Percentiles rank a stretch among this genome's conserved stretches.
Evolutionary conservation across 2,113 vertebrate species (phyloP).

Genomic region (Copsychus sechellarum): DNA sequence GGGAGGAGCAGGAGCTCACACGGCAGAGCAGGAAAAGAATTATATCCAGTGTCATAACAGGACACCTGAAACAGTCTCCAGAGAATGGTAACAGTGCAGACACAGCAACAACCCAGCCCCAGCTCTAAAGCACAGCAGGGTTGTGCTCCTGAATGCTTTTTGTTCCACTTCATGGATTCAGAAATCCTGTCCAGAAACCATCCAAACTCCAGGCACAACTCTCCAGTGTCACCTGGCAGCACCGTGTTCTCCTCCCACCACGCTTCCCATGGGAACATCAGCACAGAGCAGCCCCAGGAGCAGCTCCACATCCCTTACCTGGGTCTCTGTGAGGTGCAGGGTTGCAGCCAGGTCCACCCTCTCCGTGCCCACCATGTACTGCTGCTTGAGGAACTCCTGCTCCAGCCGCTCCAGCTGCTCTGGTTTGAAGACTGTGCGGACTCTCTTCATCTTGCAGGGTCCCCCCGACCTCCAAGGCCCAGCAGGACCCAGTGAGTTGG

Average conservation of each 20-base stretch:
- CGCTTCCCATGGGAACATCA: accelerated
- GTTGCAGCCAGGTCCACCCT: constrained; percentile 75
- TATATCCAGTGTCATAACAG: not conserved
- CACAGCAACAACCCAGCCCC: not conserved
- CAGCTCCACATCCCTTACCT: constrained; percentile 49
- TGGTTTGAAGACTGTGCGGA: constrained; percentile 76
- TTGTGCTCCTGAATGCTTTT: not conserved
- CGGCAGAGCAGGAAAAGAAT: not conserved
- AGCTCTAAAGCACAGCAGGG: not conserved
- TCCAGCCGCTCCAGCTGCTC: constrained; percentile 80
- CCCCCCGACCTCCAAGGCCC: constrained; percentile 33
- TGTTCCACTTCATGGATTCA: not conserved
- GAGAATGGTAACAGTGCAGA: not conserved
- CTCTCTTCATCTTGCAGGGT: constrained; percentile 71
- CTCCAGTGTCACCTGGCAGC: not conserved
- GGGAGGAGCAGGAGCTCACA: not conserved
- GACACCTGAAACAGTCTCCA: not conserved
- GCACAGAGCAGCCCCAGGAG: not conserved
- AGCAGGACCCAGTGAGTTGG: not conserved
- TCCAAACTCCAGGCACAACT: not conserved
- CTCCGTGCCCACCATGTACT: constrained; percentile 79
- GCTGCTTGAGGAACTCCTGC: constrained; percentile 78
- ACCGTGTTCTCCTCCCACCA: accelerated
- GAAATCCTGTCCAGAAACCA: not conserved
- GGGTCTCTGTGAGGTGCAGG: constrained; percentile 77